Evolutionary conservation across 2,113 vertebrate species (phyloP), one percentile per base, ranked within the genome.

Genomic region (Hydropotes inermis): DNA sequence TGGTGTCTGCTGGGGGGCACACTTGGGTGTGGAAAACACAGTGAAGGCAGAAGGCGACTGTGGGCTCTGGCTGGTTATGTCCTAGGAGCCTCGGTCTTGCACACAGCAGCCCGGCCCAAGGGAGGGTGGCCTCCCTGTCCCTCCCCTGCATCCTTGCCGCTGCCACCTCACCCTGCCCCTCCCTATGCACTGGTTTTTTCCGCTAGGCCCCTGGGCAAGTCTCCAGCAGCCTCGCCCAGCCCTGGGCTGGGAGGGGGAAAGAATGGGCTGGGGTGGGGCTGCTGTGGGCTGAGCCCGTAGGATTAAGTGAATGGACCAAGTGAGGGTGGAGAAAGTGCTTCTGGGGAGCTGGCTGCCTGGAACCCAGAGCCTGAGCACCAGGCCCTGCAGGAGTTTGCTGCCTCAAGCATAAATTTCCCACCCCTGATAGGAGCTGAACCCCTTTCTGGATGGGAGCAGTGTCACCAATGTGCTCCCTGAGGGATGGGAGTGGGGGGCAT

Each of bases 201-300:
- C 95, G 3, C 87, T 96, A 30, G 90, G 90, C 33, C 93, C 21
- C 91, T 84, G 96, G 97, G 97, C 97, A 87, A 36, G 30, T 47
- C 11, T 89, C 98, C 98, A 98, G 91, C 88, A 74, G 93, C 97
- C 92, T 1, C 93, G 0, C 97, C 97, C 96, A 91, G 14, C 1
- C 93, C 96, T 85, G 11, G 0, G 6, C 19, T 30, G 74, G 39
- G 94, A 67, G 64, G 50, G 64, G 92, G 82, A 94, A 39, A 93
- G 91, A 96, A 88, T 88, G 92, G 88, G 84, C 30, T 2, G 8
- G 97, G 96, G 96, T 25, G 36, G 92, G 85, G 88, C 47, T 11
- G 54, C 81, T 93, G 89, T 39, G 96, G 91, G 95, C 86, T 60
- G 45, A 64, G 87, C 15, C 47, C 47, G 4, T 45, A 92, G 91